Percentiles rank a stretch among this genome's conserved stretches.
phyloP scores from a whole-genome alignment of 2,797 vertebrate genomes.

The Cichlasoma orientale region DNA sequence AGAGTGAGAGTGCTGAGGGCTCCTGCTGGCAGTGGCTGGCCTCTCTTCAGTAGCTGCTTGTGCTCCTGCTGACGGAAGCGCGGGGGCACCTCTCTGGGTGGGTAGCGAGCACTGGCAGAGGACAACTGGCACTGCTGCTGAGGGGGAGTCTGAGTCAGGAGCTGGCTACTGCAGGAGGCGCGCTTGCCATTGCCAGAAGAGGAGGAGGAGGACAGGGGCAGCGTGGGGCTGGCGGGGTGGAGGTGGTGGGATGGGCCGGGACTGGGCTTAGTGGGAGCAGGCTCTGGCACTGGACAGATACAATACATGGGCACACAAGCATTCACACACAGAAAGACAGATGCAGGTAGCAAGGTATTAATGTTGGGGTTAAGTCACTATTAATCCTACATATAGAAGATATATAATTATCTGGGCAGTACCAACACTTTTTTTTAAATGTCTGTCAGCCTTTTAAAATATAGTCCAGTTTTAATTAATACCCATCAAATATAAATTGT shows the following conservation, averaged over 20 bases:
- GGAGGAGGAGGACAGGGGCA: slow-evolving; percentile 87
- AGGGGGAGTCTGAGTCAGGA: slow-evolving; percentile 68
- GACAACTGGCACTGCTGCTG: slow-evolving; percentile 76
- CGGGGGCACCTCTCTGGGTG: slow-evolving; percentile 94
- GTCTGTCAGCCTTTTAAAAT: too few relatives aligned
- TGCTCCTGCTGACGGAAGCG: slow-evolving; percentile 98
- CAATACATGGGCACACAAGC: slow-evolving; percentile 55
- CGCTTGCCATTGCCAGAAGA: slow-evolving; percentile 85
- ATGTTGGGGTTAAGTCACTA: slow-evolving; percentile 29
- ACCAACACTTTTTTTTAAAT: background rate
- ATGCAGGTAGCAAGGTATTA: slow-evolving; percentile 64
- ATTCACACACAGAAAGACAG: slow-evolving; percentile 52
- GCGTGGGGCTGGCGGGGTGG: slow-evolving; percentile 85
- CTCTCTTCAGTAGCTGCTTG: slow-evolving; percentile 96
- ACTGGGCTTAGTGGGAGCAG: slow-evolving; percentile 87
- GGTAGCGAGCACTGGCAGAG: slow-evolving; percentile 89
- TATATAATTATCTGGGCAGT: background rate
- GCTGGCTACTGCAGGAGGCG: slow-evolving; percentile 82
- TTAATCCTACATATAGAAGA: slow-evolving; percentile 28
- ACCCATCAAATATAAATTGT: too few relatives aligned
- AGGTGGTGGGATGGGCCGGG: slow-evolving; percentile 86
- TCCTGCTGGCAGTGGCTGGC: slow-evolving; percentile 90
- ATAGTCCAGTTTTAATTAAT: too few relatives aligned
- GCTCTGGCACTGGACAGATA: slow-evolving; percentile 90
- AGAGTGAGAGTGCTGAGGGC: slow-evolving; percentile 73